A percentile compares a stretch with the other conserved stretches of the same genome.
Conservation (phyloP, 1,140 invertebrate genomes). For the Physella acuta region DNA sequence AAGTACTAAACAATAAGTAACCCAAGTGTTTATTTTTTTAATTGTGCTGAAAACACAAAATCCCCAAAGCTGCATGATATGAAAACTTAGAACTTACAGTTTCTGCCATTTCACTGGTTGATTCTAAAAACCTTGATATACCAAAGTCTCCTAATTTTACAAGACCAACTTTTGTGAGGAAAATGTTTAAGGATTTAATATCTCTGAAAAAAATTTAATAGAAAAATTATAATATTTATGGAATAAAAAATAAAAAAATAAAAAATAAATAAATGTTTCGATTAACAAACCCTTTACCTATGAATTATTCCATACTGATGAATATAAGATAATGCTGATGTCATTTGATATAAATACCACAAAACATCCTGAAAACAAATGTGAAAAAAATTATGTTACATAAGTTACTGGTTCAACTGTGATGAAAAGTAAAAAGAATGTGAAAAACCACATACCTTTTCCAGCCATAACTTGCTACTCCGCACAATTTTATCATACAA, state of each 20-base stretch:
- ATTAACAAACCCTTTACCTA: conserved; percentile 36
- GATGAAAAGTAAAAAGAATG: too few relatives aligned
- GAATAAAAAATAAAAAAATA: neutral
- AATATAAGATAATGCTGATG: conserved; percentile 55
- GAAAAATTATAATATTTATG: neutral
- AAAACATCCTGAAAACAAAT: conserved; percentile 11
- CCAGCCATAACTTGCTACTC: conserved; percentile 44
- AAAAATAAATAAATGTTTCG: neutral
- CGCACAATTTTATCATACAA: conserved; percentile 51
- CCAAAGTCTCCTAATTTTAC: conserved; percentile 61
- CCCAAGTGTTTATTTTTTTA: neutral
- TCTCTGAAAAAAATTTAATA: conserved; percentile 42
- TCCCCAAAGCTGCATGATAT: neutral
- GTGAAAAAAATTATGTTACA: neutral
- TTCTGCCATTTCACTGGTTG: conserved; percentile 50
- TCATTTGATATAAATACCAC: conserved; percentile 25
- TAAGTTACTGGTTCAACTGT: neutral
- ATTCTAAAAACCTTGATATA: conserved; percentile 57
- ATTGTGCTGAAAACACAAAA: neutral
- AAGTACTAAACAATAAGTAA: too few relatives aligned
- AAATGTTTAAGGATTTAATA: conserved; percentile 60
- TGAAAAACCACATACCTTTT: conserved; percentile 43
- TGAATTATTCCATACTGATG: conserved; percentile 59
- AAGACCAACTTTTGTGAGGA: conserved; percentile 56
- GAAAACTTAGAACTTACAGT: conserved; percentile 43